Percentiles rank a stretch among this genome's conserved stretches.
These are phyloP conservation scores for Drosophila setifemur DNA, from an alignment of 1,140 invertebrate genomes.

Conservation along the genomic window DNA sequence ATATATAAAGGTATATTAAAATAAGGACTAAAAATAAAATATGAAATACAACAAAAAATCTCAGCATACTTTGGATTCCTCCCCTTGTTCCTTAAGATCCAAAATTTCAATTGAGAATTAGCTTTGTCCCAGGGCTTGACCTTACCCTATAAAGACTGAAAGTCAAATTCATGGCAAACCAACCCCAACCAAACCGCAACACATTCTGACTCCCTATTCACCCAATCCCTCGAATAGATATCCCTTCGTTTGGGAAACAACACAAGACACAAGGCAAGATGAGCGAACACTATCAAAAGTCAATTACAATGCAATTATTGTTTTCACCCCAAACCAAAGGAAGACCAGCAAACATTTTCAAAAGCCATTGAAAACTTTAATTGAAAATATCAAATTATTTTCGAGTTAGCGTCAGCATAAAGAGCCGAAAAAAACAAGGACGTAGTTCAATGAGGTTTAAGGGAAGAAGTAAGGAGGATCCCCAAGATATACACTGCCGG, in stretches of 20 bases:
- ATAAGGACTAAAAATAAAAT: too few relatives aligned
- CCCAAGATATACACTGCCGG: neutral
- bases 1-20: too few relatives aligned
- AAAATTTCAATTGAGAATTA: slow-evolving; percentile 12
- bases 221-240: neutral
- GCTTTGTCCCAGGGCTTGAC: slow-evolving; percentile 7
- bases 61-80: neutral
- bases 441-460: slow-evolving; percentile 25
- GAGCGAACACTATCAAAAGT: slow-evolving; percentile 50
- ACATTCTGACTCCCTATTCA: neutral
- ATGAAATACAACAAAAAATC: too few relatives aligned
- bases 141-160: slow-evolving; percentile 9
- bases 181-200: slow-evolving; percentile 25
- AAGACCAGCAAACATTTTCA: slow-evolving; percentile 19
- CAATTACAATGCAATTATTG: slow-evolving; percentile 66
- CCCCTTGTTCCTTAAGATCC: neutral
- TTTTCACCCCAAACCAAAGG: neutral
- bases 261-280: neutral
- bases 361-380: slow-evolving; percentile 66
- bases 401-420: slow-evolving; percentile 75
- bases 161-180: slow-evolving; percentile 18
- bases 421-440: slow-evolving; percentile 23
- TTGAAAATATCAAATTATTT: slow-evolving; percentile 78
- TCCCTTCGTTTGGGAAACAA: neutral
- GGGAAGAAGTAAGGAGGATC: neutral